Evolutionary conservation across 2,888 invertebrate genomes (phyloP).

Genomic region (Cheilosia vernalis): DNA sequence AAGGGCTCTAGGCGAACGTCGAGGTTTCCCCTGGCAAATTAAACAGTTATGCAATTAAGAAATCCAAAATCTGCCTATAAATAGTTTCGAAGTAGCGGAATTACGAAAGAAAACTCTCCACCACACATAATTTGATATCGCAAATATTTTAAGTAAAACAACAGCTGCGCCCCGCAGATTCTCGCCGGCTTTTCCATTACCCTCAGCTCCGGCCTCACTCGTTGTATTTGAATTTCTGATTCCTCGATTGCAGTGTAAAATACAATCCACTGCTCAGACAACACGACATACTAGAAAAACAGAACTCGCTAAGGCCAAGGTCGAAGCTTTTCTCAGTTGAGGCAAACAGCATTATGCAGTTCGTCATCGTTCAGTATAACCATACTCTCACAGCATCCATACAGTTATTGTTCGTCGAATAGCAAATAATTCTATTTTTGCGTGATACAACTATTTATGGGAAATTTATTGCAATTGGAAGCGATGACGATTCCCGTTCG

Average conservation of each 20-base stretch:
- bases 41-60: too few species aligned
- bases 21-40: too few species aligned
- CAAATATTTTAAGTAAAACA: too few species aligned
- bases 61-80: too few species aligned
- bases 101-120: too few species aligned
- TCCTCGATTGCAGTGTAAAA: conserved; percentile 4
- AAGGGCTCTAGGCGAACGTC: too few species aligned
- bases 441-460: conserved; percentile 65
- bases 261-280: conserved; percentile 40
- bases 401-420: conserved; percentile 63
- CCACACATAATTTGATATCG: too few species aligned
- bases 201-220: background rate
- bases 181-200: background rate
- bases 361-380: conserved; percentile 30
- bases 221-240: background rate
- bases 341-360: conserved; percentile 64
- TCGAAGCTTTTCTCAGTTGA: conserved; percentile 57
- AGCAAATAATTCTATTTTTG: conserved; percentile 26
- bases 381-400: conserved; percentile 10
- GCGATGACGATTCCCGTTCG: conserved; percentile 39
- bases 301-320: conserved; percentile 70
- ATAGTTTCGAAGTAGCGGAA: too few species aligned
- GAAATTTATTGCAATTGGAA: conserved; percentile 41
- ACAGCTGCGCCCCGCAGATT: background rate
- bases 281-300: conserved; percentile 54